Evolutionary conservation across 92 coral and sea anemone species (phyloP).

Genomic region (Meandrina meandrites): DNA sequence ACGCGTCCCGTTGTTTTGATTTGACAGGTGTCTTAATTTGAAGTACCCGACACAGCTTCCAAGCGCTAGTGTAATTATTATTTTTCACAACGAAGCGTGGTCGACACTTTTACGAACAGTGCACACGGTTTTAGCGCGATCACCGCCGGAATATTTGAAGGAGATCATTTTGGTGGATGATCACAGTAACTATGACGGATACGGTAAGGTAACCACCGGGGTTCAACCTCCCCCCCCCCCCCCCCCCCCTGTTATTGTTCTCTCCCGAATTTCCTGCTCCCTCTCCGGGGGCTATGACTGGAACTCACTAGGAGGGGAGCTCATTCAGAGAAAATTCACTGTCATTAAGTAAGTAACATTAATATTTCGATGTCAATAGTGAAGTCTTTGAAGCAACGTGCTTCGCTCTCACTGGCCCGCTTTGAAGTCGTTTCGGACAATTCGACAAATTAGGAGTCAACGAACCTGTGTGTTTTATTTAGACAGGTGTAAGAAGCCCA

Average conservation of each 20-base stretch:
- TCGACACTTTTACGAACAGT: constrained; percentile 91
- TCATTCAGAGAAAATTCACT: no score
- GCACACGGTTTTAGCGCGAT: constrained; percentile 86
- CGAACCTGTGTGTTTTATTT: background rate
- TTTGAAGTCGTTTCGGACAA: no score
- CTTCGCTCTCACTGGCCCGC: background rate
- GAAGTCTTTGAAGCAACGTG: background rate
- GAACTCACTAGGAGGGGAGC: no score
- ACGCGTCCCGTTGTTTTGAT: background rate
- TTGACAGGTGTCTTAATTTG: constrained; percentile 70
- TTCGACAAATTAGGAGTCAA: background rate
- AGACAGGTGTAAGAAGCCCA: background rate
- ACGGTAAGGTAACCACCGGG: constrained; percentile 56
- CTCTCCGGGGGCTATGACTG: no score
- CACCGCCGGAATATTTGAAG: constrained; percentile 81
- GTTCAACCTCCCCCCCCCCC: background rate
- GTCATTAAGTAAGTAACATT: no score
- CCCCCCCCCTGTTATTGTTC: background rate
- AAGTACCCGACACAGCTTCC: constrained; percentile 82
- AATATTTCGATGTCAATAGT: no score
- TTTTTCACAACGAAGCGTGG: constrained; percentile 99
- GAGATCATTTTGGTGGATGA: constrained; percentile 95
- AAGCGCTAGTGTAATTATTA: constrained; percentile 86
- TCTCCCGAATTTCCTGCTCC: background rate
- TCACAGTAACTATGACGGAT: constrained; percentile 70